Evolutionary conservation across 2,113 vertebrate genomes (phyloP), one percentile per base, ranked within the genome.

Genomic region (Myanophis thanlyinensis): DNA sequence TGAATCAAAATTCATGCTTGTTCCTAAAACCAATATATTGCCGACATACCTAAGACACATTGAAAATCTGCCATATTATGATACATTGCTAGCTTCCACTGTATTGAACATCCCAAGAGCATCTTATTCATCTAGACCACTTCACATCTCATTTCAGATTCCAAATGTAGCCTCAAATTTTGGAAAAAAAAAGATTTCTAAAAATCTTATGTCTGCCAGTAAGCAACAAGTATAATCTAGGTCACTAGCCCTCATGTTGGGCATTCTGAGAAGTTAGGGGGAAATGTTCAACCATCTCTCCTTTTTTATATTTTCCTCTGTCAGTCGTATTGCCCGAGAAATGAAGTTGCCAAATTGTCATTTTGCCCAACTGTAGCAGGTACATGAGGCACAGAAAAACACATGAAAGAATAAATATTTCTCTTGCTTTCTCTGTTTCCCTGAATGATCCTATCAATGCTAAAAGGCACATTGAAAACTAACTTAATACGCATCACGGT

Each of bases 401-500:
- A 87, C n/a, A 84, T 46, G 23, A n/a, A 27, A 25, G 30, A 1
- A 6, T 53, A 48, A 89, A 8, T 1, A 1, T 25, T 1, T 1
- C 15, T 89, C 48, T 62, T 91, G 51, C 67, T 90, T 59, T 53
- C 23, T 54, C 44, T 92, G 22, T 35, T 48, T 85, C 27, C 35
- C 52, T 35, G 13, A 59, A 80, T 92, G 88, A 44, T 23, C 12
- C 56, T 49, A 89, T n/a, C 88, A 53, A 62, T 54, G 8, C 87
- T 40, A 30, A 73, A 40, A 49, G 59, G 67, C 30, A 89, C n/a
- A 59, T 49, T 56, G 25, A 59, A 85, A 56, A 92, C 20, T 9
- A 46, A 2, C 27, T 59, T 85, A 92, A 54, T n/a, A 94, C 93
- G 93, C 53, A 56, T 80, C 93, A 95, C 88, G 93, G 94, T 95